Evolutionary conservation across 2,888 invertebrate genomes (phyloP), one percentile per base, ranked within the genome.

Genomic region (Chloromyia formosa): DNA sequence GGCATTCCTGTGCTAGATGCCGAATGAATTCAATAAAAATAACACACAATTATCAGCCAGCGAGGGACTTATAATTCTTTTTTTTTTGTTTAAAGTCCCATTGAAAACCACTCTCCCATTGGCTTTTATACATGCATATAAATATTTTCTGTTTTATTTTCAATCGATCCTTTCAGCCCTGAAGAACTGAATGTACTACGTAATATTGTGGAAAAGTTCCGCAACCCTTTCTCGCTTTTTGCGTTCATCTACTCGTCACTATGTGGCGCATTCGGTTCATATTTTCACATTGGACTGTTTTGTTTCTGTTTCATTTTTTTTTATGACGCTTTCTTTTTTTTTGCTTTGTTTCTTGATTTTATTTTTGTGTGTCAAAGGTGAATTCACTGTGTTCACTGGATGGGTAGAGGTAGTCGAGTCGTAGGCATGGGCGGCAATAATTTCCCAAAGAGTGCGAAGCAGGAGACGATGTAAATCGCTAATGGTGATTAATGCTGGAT

Each of bases 401-500:
- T 56, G 16, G 27, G 27, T 35, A 35, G 27, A 35, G 27, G 27
- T 35, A 35, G 3, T 35, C 27, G 2, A 35, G 27, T 7, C 27
- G 7, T 35, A 35, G 2, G 7, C 27, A 35, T 35, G 7, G 27
- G 2, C 7, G 27, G n/a, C n/a, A n/a, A n/a, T n/a, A n/a, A n/a
- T n/a, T n/a, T n/a, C n/a, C n/a, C 42, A 12, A 42, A 42, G 42
- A 42, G 23, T n/a, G n/a, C 16, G 61, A 61, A 58, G 58, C 9
- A 22, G n/a, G 20, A 22, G 20, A 16, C 61, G 35, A 66, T 66
- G 66, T 45, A 49, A 66, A 45, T 66, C 66, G 66, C 23, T 66
- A 66, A 66, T 66, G 66, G 66, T 66, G 66, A 66, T 66, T 66
- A 66, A 66, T 66, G 49, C 22, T 66, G 66, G 66, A 7, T 35